Percentiles rank a stretch among this genome's conserved stretches.
Evolutionary conservation across 2,888 invertebrate genomes (phyloP).

Genomic region (Tetragonisca angustula): DNA sequence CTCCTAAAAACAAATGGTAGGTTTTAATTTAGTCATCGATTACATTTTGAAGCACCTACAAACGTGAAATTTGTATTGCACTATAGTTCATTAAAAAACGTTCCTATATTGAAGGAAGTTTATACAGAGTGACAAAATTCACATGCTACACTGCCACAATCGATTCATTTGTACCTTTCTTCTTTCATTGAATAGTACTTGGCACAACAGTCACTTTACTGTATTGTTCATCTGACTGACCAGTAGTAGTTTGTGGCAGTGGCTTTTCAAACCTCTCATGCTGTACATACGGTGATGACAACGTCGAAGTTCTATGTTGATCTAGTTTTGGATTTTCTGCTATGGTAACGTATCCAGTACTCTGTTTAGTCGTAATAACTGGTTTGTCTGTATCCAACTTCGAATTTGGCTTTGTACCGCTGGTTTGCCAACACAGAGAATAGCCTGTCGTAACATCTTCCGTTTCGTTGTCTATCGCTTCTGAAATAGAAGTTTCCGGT

Average conservation of each 20-base stretch:
- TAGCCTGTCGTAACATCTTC: slow-evolving; percentile 61
- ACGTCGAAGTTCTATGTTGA: slow-evolving; percentile 54
- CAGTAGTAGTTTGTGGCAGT: slow-evolving; percentile 52
- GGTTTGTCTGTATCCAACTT: slow-evolving; percentile 49
- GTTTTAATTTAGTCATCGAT: slow-evolving; percentile 23
- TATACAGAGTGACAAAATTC: slow-evolving; percentile 23
- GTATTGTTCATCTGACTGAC: slow-evolving; percentile 77
- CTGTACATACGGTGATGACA: slow-evolving; percentile 68
- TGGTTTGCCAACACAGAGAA: slow-evolving; percentile 68
- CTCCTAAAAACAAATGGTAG: slow-evolving; percentile 39
- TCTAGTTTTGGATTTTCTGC: slow-evolving; percentile 68
- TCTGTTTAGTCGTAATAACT: slow-evolving; percentile 54
- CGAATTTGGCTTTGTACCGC: slow-evolving; percentile 32
- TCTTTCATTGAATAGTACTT: slow-evolving; percentile 74
- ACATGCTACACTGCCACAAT: slow-evolving; percentile 50
- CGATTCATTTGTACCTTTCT: slow-evolving; percentile 28
- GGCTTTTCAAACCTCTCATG: slow-evolving; percentile 74
- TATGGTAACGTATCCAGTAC: slow-evolving; percentile 77
- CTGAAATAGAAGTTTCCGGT: slow-evolving; percentile 27
- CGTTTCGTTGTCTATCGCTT: slow-evolving; percentile 52
- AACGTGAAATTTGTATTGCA: slow-evolving; percentile 58
- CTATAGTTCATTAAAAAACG: slow-evolving; percentile 39
- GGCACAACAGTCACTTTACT: slow-evolving; percentile 80
- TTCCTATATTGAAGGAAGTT: slow-evolving; percentile 28
- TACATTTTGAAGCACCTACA: slow-evolving; percentile 56